Evolutionary conservation across 2,113 vertebrate species (phyloP).

Genomic region (Campylomormyrus numenius): DNA sequence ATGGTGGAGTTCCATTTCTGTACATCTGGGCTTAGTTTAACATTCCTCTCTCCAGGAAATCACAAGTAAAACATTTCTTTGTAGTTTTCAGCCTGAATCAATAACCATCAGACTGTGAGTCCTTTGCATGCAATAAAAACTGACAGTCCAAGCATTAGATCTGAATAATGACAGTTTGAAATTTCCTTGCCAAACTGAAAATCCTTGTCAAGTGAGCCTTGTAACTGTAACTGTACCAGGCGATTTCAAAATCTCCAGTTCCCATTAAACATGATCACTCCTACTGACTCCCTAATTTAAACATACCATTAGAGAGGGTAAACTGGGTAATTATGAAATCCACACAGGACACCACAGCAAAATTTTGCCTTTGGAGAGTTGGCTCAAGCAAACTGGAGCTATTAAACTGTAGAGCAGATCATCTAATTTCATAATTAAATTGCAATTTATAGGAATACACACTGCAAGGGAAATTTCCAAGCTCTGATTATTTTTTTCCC

Average conservation of each 20-base stretch:
- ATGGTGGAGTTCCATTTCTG: background rate
- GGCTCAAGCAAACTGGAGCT: background rate
- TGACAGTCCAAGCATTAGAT: slow-evolving; percentile 43
- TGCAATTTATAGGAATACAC: slow-evolving; percentile 16
- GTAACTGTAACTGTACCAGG: background rate
- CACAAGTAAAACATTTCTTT: slow-evolving; percentile 59
- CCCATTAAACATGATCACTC: slow-evolving; percentile 2
- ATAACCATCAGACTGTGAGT: slow-evolving; percentile 49
- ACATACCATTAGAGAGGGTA: slow-evolving; percentile 9
- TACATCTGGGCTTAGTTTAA: slow-evolving; percentile 58
- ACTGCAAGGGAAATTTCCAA: background rate
- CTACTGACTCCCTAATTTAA: slow-evolving; percentile 10
- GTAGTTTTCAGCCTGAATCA: slow-evolving; percentile 57
- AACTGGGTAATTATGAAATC: slow-evolving; percentile 11
- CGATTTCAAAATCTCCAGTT: slow-evolving; percentile 7
- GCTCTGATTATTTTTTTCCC: background rate
- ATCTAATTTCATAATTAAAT: slow-evolving; percentile 21
- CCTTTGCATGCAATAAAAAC: slow-evolving; percentile 47
- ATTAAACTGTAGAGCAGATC: slow-evolving; percentile 17
- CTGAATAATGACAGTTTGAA: slow-evolving; percentile 50
- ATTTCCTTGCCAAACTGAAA: slow-evolving; percentile 34
- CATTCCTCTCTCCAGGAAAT: slow-evolving; percentile 49
- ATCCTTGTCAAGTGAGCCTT: background rate
- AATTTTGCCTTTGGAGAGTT: slow-evolving; percentile 8
- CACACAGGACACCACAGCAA: background rate